Conservation (phyloP, 2,113 vertebrate species). For the Hydrochoerus hydrochaeris region DNA sequence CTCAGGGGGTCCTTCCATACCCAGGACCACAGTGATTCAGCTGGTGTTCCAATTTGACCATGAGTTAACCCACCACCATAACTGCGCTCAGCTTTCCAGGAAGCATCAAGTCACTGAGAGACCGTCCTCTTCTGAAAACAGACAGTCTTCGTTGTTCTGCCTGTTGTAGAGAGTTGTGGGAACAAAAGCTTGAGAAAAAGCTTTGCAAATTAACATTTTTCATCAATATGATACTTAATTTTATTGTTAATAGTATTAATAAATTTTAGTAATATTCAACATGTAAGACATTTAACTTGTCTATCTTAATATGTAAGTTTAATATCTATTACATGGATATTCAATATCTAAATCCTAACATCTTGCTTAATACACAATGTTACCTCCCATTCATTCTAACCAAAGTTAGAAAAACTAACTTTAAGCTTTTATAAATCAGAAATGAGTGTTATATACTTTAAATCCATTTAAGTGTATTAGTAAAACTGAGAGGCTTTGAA, state of each 20-base stretch:
- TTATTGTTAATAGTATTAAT: not conserved
- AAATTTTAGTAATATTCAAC: not conserved
- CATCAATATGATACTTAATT: slow-evolving; percentile 5
- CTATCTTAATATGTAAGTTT: not conserved
- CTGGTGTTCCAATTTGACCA: not conserved
- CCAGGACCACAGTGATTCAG: not conserved
- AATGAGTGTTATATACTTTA: not conserved
- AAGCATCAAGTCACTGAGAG: not conserved
- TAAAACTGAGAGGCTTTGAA: slow-evolving; percentile 22
- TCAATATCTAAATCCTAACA: not conserved
- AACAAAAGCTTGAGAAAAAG: not conserved
- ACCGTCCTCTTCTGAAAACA: not conserved
- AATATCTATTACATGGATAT: not conserved
- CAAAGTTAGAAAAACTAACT: not conserved
- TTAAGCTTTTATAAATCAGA: not conserved
- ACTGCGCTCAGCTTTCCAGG: not conserved
- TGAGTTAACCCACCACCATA: not conserved
- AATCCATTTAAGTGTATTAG: not conserved
- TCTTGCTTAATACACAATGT: not conserved
- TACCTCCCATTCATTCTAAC: not conserved
- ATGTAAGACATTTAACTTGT: not conserved
- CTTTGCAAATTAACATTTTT: slow-evolving; percentile 17
- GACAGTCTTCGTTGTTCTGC: not conserved
- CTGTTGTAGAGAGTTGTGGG: not conserved
- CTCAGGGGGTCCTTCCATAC: not conserved